Base-by-base conservation (phyloP, 2,888 invertebrate species). In the Zele albiditarsus region DNA sequence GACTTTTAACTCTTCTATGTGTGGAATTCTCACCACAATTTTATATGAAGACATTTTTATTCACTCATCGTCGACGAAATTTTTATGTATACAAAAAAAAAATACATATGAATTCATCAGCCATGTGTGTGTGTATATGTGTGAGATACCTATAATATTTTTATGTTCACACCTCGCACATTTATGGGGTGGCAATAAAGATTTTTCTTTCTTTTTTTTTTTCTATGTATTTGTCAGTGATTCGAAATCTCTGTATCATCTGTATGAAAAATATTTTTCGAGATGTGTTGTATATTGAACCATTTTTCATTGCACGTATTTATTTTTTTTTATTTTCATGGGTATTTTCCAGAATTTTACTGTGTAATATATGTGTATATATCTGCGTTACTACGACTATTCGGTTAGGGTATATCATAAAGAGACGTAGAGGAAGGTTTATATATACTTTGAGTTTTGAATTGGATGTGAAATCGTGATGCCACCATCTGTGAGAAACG, bases 41-140 rank as follows among this genome's bases (percentile, higher is more conserved):
- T 53, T 53, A n/a, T 53, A 23, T 53, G 20, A 53, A 53, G 53
- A 53, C 20, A 53, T 53, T 53, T 53, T 53, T 20, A 53, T 53
- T 20, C 53, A 53, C 53, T 53, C 53, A 53, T 20, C 53, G 20
- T 20, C n/a, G 10, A 53, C 4, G 16, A n/a, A 46, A 4, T 46
- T 46, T 46, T 46, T 3, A n/a, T n/a, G 16, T n/a, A 16, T 5
- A 16, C 3, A 3, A 0, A 20, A 10, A 1, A 23, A 6, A 53
- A 0, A 46, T 46, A n/a, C 4, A n/a, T n/a, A n/a, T 42, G 46
- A n/a, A n/a, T 46, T 46, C 2, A 20, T 3, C n/a, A 42, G 5
- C 6, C n/a, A n/a, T 23, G 2, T 6, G 8, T 53, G 20, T 53
- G 53, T n/a, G 46, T 46, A 46, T 46, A 16, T 46, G 46, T n/a